phyloP scores from a whole-genome alignment of 2,113 vertebrate genomes.

The Dasyurus viverrinus region DNA sequence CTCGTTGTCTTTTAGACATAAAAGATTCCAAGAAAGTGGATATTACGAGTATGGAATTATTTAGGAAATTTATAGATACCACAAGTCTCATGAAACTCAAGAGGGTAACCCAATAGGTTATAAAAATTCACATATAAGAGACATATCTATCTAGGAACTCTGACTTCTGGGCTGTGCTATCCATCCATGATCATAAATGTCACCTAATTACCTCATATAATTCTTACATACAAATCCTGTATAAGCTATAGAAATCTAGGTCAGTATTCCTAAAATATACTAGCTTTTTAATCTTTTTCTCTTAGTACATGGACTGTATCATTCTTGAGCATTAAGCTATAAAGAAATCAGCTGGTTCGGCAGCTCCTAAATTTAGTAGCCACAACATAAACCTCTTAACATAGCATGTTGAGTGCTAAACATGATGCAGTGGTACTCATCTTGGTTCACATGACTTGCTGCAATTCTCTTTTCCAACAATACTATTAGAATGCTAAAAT shows the following conservation, averaged over 20 bases:
- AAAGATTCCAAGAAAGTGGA: neutral
- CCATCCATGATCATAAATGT: neutral
- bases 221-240: neutral
- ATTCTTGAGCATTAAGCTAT: neutral
- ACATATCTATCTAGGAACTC: neutral
- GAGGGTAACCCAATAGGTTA: neutral
- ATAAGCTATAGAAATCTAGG: neutral
- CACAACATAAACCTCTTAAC: neutral
- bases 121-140: neutral
- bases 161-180: neutral
- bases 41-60: neutral
- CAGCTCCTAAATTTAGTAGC: neutral
- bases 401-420: neutral
- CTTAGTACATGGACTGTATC: neutral
- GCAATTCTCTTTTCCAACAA: neutral
- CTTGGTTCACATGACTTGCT: neutral
- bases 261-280: neutral
- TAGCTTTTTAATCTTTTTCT: neutral
- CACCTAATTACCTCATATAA: neutral
- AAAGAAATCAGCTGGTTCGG: neutral
- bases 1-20: neutral
- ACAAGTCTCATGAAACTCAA: neutral
- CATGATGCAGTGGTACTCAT: neutral
- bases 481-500: neutral
- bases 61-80: neutral